Conservation (phyloP, 2,113 vertebrate genomes). For the Paramormyrops kingsleyae region DNA sequence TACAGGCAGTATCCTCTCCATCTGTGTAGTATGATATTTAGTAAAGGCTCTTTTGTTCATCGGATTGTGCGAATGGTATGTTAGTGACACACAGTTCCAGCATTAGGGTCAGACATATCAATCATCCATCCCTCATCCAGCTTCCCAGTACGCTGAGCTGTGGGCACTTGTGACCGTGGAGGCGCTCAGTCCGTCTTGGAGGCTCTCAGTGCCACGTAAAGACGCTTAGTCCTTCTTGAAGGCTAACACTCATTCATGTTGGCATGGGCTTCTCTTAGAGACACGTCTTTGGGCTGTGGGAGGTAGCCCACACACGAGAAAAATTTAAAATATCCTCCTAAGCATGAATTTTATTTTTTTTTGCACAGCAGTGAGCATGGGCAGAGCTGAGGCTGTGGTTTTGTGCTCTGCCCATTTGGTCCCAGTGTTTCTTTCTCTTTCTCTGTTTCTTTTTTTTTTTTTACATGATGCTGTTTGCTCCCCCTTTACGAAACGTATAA, state of each 20-base stretch:
- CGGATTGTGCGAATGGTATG: neutral
- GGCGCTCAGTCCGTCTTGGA: neutral
- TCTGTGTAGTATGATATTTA: neutral
- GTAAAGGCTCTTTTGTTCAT: neutral
- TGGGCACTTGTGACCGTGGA: neutral
- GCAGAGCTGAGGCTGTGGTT: neutral
- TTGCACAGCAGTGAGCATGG: neutral
- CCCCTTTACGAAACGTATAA: neutral
- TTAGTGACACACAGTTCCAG: neutral
- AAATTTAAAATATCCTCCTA: neutral
- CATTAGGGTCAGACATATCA: neutral
- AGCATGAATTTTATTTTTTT: neutral
- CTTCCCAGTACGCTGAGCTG: neutral
- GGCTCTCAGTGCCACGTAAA: rapidly evolving
- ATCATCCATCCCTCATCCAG: neutral
- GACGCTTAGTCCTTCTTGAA: neutral
- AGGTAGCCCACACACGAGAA: neutral
- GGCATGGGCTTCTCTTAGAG: neutral
- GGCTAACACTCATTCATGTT: neutral
- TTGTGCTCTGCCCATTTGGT: neutral
- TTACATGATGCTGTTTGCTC: neutral
- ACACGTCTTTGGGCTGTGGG: neutral
- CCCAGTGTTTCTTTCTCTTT: neutral
- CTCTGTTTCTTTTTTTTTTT: neutral
- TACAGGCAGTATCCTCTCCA: neutral